Percentiles rank a stretch among this genome's conserved stretches.
Evolutionary conservation across 1,140 invertebrate genomes (phyloP).

Genomic region (Bombyx mandarina): DNA sequence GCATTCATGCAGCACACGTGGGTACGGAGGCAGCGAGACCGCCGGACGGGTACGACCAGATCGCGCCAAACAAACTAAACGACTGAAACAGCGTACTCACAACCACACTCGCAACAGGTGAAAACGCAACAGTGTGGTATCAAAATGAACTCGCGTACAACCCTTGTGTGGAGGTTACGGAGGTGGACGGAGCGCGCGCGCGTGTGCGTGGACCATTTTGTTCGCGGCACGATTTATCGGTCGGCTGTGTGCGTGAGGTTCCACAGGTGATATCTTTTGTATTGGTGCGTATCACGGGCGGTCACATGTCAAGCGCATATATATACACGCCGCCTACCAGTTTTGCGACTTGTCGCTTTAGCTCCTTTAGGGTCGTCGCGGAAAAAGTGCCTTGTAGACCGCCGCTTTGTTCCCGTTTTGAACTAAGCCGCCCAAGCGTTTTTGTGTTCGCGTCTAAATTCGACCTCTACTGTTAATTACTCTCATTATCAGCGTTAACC

Average conservation of each 20-base stretch:
- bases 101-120: slow-evolving; percentile 60
- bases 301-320: slow-evolving; percentile 52
- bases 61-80: slow-evolving; percentile 45
- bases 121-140: slow-evolving; percentile 56
- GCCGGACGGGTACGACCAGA: slow-evolving; percentile 34
- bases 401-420: neutral
- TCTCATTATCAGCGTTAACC: neutral
- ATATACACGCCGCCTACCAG: slow-evolving; percentile 51
- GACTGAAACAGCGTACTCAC: slow-evolving; percentile 46
- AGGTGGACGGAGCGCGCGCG: slow-evolving; percentile 27
- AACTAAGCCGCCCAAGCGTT: neutral
- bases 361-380: slow-evolving; percentile 51
- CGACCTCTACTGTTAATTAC: neutral
- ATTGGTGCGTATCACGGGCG: slow-evolving; percentile 31
- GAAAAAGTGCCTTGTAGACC: neutral
- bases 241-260: slow-evolving; percentile 33
- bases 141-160: slow-evolving; percentile 37
- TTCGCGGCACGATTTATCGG: slow-evolving; percentile 58
- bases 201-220: slow-evolving; percentile 63
- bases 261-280: slow-evolving; percentile 56
- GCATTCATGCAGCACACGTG: slow-evolving; percentile 44
- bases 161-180: slow-evolving; percentile 53
- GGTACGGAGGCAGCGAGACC: slow-evolving; percentile 11
- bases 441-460: neutral
- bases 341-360: slow-evolving; percentile 60